phyloP scores from a whole-genome alignment of 2,888 invertebrate genomes.

The Tridacna gigas region DNA sequence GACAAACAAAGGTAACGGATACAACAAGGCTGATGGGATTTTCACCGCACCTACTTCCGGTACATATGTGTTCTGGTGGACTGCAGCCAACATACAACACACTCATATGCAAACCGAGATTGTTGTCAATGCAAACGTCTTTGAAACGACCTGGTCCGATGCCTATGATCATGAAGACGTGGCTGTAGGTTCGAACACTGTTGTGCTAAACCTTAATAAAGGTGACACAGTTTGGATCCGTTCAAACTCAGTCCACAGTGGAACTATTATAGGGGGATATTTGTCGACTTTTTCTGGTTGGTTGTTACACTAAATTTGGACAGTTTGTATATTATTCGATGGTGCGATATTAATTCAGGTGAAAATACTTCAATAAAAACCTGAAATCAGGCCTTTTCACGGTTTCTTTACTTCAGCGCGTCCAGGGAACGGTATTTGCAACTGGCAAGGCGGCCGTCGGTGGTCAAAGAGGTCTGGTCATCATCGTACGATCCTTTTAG shows the following conservation, averaged over 20 bases:
- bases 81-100: conserved; percentile 32
- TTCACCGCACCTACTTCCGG: conserved; percentile 49
- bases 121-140: conserved; percentile 30
- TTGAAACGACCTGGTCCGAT: conserved; percentile 45
- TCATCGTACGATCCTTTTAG: too few species aligned
- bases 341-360: too few species aligned
- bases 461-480: too few species aligned
- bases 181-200: conserved; percentile 47
- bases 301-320: conserved; percentile 9
- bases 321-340: too few species aligned
- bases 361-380: too few species aligned
- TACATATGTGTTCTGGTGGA: conserved; percentile 54
- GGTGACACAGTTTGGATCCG: conserved; percentile 54
- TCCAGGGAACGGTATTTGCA: too few species aligned
- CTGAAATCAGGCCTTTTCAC: too few species aligned
- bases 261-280: conserved; percentile 25
- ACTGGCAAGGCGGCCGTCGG: too few species aligned
- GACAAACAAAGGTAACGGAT: conserved; percentile 55
- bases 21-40: conserved; percentile 51
- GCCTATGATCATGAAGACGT: conserved; percentile 43
- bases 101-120: conserved; percentile 53
- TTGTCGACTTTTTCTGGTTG: conserved; percentile 50
- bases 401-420: too few species aligned
- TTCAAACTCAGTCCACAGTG: conserved; percentile 27
- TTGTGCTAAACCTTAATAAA: conserved; percentile 30